phyloP scores from a whole-genome alignment of 2,113 vertebrate species.

The Podarcis raffonei region DNA sequence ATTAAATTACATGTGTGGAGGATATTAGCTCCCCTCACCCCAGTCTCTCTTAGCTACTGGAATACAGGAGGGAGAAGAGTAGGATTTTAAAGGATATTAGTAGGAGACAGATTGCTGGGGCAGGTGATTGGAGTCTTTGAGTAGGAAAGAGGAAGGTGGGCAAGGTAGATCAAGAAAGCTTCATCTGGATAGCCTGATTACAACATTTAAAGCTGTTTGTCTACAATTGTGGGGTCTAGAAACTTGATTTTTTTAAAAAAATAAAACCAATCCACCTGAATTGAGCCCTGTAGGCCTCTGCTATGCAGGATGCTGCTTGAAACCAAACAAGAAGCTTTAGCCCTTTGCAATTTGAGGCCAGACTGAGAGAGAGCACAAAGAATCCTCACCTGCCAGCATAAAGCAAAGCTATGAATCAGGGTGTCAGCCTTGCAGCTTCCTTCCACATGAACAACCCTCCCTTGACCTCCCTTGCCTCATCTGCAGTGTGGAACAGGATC shows the following conservation, averaged over 20 bases:
- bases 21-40: neutral
- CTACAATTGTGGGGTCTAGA: neutral
- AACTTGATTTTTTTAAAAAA: too few relatives aligned
- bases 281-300: too few relatives aligned
- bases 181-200: neutral
- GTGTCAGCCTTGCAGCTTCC: too few relatives aligned
- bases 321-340: neutral
- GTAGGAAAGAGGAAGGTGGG: neutral
- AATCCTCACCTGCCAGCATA: neutral
- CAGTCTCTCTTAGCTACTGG: neutral
- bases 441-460: neutral
- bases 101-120: neutral
- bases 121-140: neutral
- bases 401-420: neutral
- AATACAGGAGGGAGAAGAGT: neutral
- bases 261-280: too few relatives aligned
- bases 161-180: neutral
- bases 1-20: neutral
- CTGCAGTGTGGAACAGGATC: neutral
- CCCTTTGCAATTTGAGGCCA: neutral
- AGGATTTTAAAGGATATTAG: neutral
- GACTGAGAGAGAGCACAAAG: neutral
- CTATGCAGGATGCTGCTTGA: neutral
- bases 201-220: constrained; percentile 3
- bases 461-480: neutral